Base-by-base conservation (phyloP, 2,113 vertebrate genomes). In the Castor canadensis region DNA sequence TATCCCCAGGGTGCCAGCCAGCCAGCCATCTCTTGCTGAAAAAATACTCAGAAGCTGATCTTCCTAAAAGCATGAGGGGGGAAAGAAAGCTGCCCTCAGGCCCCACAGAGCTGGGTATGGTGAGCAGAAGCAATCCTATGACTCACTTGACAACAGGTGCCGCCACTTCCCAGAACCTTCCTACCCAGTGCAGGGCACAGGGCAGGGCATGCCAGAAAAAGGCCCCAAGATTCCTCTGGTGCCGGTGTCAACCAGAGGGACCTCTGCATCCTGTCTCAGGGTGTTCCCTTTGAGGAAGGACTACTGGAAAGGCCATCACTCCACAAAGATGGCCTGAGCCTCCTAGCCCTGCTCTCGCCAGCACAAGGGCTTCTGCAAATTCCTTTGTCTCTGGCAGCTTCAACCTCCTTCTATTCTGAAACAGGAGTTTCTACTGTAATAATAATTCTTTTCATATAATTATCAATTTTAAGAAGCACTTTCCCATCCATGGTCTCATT, bases 391-490 rank as follows among this genome's bases (percentile, higher is more conserved):
- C 62, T 45, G 20, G 8, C 13, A 71, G 47, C n/a, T 54, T 69
- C 72, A 9, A 5, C 32, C 24, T 40, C 40, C 89, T 83, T 85
- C 84, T 71, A 13, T 72, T 92, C 69, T 69, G 24, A 96, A 84
- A 69, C 60, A 82, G 40, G 43, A 87, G 87, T 72, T 83, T n/a
- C 76, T 32, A 72, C 85, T 71, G 76, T 81, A 64, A 24, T 64
- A 52, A 80, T 19, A 49, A 88, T 91, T 91, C 66, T 30, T 90
- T 72, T 80, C 24, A 54, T 54, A 54, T 82, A 85, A 82, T 77
- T 75, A 90, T 35, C 73, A 24, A 69, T 67, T 91, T 91, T 76
- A 47, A 84, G 91, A 91, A 87, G n/a, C 10, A 86, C 28, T 66
- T 91, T 77, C 40, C 75, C 67, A 83, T 17, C 30, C 20, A 43